phyloP scores from a whole-genome alignment of 1,140 invertebrate genomes.

The Ceratosolen solmsi region DNA sequence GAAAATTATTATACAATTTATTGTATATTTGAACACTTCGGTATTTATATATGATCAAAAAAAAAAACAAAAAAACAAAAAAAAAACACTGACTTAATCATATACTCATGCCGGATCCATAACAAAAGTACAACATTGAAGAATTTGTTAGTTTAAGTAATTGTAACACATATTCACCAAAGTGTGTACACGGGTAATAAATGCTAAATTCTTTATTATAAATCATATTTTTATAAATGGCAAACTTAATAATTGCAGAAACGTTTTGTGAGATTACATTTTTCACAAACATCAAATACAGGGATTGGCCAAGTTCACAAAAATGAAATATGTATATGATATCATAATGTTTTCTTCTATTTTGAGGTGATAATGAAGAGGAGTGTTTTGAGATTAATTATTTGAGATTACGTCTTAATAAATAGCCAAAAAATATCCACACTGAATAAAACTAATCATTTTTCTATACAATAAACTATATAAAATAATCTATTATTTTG shows the following conservation, averaged over 20 bases:
- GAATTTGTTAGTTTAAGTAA: slow-evolving; percentile 23
- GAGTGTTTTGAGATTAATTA: slow-evolving; percentile 34
- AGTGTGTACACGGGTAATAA: not conserved
- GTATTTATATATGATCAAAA: not conserved
- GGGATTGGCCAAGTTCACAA: not conserved
- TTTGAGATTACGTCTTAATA: slow-evolving; percentile 11
- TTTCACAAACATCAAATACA: slow-evolving; percentile 3
- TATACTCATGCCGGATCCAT: not conserved
- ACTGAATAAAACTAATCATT: not conserved
- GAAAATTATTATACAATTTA: too few relatives aligned
- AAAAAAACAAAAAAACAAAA: not conserved
- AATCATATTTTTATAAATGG: slow-evolving; percentile 25
- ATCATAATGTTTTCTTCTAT: slow-evolving; percentile 10
- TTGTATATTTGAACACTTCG: not conserved
- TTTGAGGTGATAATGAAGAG: slow-evolving; percentile 48
- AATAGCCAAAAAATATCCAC: not conserved
- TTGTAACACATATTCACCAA: too few relatives aligned
- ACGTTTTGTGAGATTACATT: not conserved
- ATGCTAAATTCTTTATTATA: slow-evolving; percentile 18
- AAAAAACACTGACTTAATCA: not conserved
- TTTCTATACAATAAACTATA: too few relatives aligned
- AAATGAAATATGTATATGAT: slow-evolving; percentile 11
- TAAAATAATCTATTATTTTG: too few relatives aligned
- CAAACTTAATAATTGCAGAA: slow-evolving; percentile 21
- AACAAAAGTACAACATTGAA: not conserved